These are phyloP conservation scores for Leucoma salicis DNA, from an alignment of 2,888 invertebrate genomes.

Conservation along the genomic window DNA sequence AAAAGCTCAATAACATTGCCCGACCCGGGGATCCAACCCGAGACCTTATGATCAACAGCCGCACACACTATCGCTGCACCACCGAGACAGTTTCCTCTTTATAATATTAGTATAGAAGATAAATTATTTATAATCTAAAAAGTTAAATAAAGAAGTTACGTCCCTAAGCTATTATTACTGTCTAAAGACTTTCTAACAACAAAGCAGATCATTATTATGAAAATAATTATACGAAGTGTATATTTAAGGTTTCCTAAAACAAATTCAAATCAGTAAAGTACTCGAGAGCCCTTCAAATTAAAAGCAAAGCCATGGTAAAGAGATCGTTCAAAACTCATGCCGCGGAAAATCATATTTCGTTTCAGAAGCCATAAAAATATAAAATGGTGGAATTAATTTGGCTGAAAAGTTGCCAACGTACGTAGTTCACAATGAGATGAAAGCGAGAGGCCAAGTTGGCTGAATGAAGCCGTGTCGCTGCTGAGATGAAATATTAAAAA, in stretches of 20 bases:
- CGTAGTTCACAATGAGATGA: conserved; percentile 69
- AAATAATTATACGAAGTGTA: not conserved
- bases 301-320: conserved; percentile 57
- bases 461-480: conserved; percentile 68
- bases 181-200: too few relatives aligned
- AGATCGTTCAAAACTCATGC: conserved; percentile 56
- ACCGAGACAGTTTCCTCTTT: too few relatives aligned
- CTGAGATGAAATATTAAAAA: conserved; percentile 71
- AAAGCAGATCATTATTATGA: not conserved
- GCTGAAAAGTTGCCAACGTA: conserved; percentile 67
- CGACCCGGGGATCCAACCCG: too few relatives aligned
- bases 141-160: too few relatives aligned
- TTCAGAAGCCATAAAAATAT: conserved; percentile 67
- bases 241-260: conserved; percentile 21
- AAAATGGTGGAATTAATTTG: conserved; percentile 73
- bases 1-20: too few relatives aligned
- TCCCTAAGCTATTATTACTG: too few relatives aligned
- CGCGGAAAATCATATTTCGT: conserved; percentile 71
- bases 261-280: conserved; percentile 17
- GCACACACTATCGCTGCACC: too few relatives aligned
- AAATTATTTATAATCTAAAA: too few relatives aligned
- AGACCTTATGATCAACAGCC: too few relatives aligned
- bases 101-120: too few relatives aligned
- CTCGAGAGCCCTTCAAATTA: conserved; percentile 37
- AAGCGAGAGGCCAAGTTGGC: conserved; percentile 68